Evolutionary conservation across 2,888 invertebrate species (phyloP), one percentile per base, ranked within the genome.

Genomic region (Phasia obesa): DNA sequence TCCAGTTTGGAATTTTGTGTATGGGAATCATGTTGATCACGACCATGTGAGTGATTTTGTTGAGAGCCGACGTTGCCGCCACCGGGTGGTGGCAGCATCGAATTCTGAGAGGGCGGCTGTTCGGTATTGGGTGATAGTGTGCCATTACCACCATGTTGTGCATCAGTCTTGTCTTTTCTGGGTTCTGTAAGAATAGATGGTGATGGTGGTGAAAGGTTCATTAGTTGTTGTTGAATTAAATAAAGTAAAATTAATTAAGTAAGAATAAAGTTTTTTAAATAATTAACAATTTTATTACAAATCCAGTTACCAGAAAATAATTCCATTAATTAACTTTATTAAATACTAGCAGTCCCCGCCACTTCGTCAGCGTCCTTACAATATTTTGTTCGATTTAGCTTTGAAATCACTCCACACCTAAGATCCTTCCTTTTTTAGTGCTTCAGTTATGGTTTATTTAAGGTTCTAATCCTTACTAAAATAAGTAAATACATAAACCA

Each of bases 161-260:
- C 94, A 92, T 97, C 97, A 94, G 95, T 95, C 94, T 96, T 97
- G 93, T 97, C 96, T 94, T 96, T 97, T 94, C 96, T 96, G 94
- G 96, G 96, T 94, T 97, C 97, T 97, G 94, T 42, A 94, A 87
- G 84, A 87, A 87, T 81, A 35, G 27, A 49, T 15, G n/a, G n/a
- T n/a, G n/a, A n/a, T n/a, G 3, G 21, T 25, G 13, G 7, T 25
- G 42, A 31, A 57, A 35, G 3, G 13, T 13, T 35, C 3, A 19
- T 11, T 4, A 35, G 13, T 19, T 31, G 27, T 55, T 17, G 13
- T 38, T 38, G 2, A 7, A 7, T 59, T 38, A 35, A 35, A 6
- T 15, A 59, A 2, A 38, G 17, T 9, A 47, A 9, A 6, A 17
- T 17, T 9, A 19, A 19, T 13, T 19, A 31, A 15, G 13, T 2